phyloP scores from a whole-genome alignment of 2,113 vertebrate species.

The Podocnemis expansa region DNA sequence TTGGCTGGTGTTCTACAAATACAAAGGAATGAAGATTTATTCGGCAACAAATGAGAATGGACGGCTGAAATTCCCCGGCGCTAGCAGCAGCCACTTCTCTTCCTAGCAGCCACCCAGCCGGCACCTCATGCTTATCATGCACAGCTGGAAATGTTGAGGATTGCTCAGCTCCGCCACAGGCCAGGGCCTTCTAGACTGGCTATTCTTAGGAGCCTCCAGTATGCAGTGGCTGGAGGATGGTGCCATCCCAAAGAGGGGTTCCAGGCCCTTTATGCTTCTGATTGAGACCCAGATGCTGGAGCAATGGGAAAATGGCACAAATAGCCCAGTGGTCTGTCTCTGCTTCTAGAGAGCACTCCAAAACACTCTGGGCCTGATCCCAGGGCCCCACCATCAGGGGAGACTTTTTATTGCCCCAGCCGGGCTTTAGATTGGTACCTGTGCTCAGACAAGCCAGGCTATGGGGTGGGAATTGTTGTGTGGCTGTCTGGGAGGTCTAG shows the following conservation, averaged over 20 bases:
- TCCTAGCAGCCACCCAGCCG: neutral
- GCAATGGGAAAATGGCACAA: neutral
- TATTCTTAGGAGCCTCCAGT: neutral
- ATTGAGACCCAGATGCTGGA: neutral
- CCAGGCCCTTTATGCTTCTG: neutral
- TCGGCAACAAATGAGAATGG: neutral
- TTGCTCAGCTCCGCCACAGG: neutral
- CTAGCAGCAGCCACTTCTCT: neutral
- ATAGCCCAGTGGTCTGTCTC: neutral
- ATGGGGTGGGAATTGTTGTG: too few species aligned
- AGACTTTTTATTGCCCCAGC: neutral
- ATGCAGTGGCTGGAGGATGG: neutral
- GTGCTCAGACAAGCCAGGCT: neutral
- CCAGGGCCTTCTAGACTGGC: neutral
- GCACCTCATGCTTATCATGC: neutral
- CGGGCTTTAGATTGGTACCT: neutral
- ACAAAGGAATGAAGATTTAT: neutral
- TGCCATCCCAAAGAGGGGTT: neutral
- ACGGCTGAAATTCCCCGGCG: neutral
- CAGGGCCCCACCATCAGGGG: neutral
- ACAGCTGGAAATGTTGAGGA: neutral
- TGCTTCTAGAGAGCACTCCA: too few species aligned
- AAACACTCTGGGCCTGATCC: neutral
- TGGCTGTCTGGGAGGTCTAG: neutral
- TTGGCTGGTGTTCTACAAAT: neutral